phyloP scores from a whole-genome alignment of 2,888 invertebrate genomes.

The Melanostoma mellinum region DNA sequence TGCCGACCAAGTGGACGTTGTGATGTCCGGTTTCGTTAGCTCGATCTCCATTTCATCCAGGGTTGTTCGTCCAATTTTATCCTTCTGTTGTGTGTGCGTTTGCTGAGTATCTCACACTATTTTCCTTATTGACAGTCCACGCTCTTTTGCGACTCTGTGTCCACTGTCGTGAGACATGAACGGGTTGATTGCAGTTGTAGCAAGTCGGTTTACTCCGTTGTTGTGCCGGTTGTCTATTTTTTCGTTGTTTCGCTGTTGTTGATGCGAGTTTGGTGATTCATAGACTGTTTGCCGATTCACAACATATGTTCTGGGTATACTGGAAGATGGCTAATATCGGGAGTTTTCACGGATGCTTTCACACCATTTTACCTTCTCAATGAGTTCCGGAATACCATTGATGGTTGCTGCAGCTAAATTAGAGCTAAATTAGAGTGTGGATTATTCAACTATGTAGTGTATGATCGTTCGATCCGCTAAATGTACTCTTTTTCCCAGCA shows the following conservation, averaged over 20 bases:
- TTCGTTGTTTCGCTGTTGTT: neutral
- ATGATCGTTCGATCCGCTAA: conserved; percentile 15
- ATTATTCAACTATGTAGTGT: conserved; percentile 34
- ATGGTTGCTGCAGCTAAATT: conserved; percentile 18
- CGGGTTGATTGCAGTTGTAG: conserved; percentile 29
- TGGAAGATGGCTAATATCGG: neutral
- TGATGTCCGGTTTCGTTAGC: neutral
- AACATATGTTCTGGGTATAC: neutral
- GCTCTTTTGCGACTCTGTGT: conserved; percentile 11
- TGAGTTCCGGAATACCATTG: conserved; percentile 18
- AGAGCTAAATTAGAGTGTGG: conserved; percentile 26
- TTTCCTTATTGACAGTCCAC: neutral
- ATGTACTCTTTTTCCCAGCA: conserved; percentile 8
- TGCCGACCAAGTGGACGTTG: too few relatives aligned
- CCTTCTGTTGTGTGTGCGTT: neutral
- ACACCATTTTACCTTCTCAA: conserved; percentile 27
- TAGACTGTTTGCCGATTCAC: neutral
- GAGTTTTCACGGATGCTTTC: conserved; percentile 17
- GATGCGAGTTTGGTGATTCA: conserved; percentile 12
- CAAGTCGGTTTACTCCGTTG: neutral
- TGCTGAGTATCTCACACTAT: neutral
- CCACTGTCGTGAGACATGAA: conserved; percentile 19
- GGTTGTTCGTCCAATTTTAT: conserved; percentile 2
- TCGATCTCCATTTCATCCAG: conserved; percentile 17
- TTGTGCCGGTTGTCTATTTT: neutral